Percentiles rank a stretch among this genome's conserved stretches.
These are phyloP conservation scores for Galeopsomyia nigrocyanea DNA, from an alignment of 2,888 invertebrate genomes.

Conservation along the genomic window DNA sequence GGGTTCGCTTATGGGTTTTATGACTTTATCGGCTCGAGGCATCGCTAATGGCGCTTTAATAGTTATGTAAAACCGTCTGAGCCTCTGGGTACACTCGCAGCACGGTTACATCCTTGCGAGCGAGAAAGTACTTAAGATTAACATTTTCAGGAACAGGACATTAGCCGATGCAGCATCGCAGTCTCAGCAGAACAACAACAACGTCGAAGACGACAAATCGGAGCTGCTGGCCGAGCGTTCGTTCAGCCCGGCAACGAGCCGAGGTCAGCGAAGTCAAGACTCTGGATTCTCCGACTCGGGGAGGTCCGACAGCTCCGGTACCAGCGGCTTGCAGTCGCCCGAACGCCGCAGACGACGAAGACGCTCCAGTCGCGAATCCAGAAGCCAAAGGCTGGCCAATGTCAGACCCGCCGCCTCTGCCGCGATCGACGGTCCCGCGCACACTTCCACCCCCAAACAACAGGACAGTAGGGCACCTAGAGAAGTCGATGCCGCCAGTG, in stretches of 20 bases:
- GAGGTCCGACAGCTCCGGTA: constrained; percentile 69
- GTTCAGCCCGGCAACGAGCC: constrained; percentile 51
- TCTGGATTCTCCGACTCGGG: constrained; percentile 87
- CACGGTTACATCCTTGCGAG: too few relatives aligned
- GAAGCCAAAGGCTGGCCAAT: constrained; percentile 25
- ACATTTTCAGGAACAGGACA: too few relatives aligned
- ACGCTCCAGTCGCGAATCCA: constrained; percentile 44
- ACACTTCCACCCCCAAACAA: constrained; percentile 37
- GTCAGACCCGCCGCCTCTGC: constrained; percentile 5
- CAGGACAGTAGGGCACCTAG: not conserved
- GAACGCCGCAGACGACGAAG: constrained; percentile 32
- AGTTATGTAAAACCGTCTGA: too few relatives aligned
- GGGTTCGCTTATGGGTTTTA: too few relatives aligned
- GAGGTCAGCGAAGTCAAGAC: constrained; percentile 78
- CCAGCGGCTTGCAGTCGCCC: constrained; percentile 12
- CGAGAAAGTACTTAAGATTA: too few relatives aligned
- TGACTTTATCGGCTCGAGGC: too few relatives aligned
- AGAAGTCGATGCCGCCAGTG: not conserved
- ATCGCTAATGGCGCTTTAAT: too few relatives aligned
- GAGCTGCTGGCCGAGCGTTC: constrained; percentile 15
- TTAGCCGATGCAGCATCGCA: too few relatives aligned
- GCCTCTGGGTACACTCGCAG: too few relatives aligned
- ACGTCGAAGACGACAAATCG: too few relatives aligned
- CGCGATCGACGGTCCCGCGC: constrained; percentile 8
- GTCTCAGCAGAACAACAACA: not conserved